Conservation (phyloP, 2,888 invertebrate genomes). For the Platycnemis pennipes region DNA sequence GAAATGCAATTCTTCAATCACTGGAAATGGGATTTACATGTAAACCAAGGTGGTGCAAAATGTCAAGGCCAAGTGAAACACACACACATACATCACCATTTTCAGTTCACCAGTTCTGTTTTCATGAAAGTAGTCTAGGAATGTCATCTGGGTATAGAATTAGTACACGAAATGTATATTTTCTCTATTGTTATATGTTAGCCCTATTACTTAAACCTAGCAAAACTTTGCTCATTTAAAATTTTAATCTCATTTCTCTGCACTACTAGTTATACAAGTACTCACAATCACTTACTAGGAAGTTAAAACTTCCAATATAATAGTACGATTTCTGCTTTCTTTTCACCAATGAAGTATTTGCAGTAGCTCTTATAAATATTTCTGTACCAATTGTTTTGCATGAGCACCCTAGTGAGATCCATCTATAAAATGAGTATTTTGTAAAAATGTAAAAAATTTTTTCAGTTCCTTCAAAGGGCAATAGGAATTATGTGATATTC, state of each 20-base stretch:
- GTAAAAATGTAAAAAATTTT: slow-evolving; percentile 67
- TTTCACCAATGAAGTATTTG: slow-evolving; percentile 51
- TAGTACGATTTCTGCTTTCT: slow-evolving; percentile 38
- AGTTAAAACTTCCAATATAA: slow-evolving; percentile 41
- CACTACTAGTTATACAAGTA: slow-evolving; percentile 62
- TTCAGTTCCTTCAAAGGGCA: slow-evolving; percentile 58
- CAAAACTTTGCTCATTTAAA: slow-evolving; percentile 49
- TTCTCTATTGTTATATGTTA: slow-evolving; percentile 65
- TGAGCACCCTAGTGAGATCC: slow-evolving; percentile 60
- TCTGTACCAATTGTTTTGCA: slow-evolving; percentile 65
- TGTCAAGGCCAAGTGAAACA: slow-evolving; percentile 62
- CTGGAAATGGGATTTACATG: slow-evolving; percentile 67
- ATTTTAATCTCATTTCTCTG: slow-evolving; percentile 51
- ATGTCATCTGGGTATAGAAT: slow-evolving; percentile 65
- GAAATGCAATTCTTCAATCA: slow-evolving; percentile 60
- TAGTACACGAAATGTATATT: slow-evolving; percentile 66
- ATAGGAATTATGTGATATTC: slow-evolving; percentile 54
- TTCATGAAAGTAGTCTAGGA: slow-evolving; percentile 66
- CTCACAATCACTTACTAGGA: slow-evolving; percentile 66
- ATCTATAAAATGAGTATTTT: slow-evolving; percentile 63
- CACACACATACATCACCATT: slow-evolving; percentile 67
- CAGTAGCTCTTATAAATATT: slow-evolving; percentile 55
- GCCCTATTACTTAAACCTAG: slow-evolving; percentile 66
- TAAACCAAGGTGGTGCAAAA: slow-evolving; percentile 67
- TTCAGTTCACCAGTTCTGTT: slow-evolving; percentile 65